Evolutionary conservation across 2,797 vertebrate species (phyloP).

Genomic region (Falco cherrug): DNA sequence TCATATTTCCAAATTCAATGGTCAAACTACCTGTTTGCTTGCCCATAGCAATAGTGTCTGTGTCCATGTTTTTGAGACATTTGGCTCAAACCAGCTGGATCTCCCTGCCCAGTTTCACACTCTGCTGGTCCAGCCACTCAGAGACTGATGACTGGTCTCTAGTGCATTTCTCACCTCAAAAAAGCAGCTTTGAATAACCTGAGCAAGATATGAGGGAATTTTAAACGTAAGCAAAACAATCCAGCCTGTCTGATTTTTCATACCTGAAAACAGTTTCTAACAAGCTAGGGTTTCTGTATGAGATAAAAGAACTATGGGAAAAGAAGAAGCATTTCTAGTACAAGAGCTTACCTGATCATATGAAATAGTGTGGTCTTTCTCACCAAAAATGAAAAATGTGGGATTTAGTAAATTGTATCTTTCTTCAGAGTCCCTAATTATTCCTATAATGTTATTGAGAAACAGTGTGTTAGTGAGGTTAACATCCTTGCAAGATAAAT

Average conservation of each 20-base stretch:
- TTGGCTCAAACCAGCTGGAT: background rate
- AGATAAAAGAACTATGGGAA: background rate
- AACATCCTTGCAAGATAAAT: background rate
- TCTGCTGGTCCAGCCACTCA: background rate
- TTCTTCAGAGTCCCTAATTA: constrained; percentile 84
- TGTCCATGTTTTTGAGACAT: background rate
- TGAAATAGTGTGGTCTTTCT: constrained; percentile 86
- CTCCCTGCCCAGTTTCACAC: background rate
- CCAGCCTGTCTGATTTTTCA: background rate
- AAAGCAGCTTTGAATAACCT: background rate
- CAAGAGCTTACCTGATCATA: constrained; percentile 82
- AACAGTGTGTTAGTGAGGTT: background rate
- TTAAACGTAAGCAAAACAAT: background rate
- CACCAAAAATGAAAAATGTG: constrained; percentile 91
- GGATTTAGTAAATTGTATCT: constrained; percentile 84
- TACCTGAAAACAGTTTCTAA: background rate
- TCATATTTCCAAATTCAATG: background rate
- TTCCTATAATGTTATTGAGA: constrained; percentile 76
- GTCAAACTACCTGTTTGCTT: background rate
- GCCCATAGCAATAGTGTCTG: background rate
- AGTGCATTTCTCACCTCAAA: background rate
- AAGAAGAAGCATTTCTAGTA: background rate
- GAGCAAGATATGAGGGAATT: background rate
- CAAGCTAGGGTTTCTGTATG: background rate
- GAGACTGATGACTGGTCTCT: background rate